Percentiles rank a stretch among this genome's conserved stretches.
phyloP scores from a whole-genome alignment of 2,797 vertebrate genomes.

The Podargus strigoides region DNA sequence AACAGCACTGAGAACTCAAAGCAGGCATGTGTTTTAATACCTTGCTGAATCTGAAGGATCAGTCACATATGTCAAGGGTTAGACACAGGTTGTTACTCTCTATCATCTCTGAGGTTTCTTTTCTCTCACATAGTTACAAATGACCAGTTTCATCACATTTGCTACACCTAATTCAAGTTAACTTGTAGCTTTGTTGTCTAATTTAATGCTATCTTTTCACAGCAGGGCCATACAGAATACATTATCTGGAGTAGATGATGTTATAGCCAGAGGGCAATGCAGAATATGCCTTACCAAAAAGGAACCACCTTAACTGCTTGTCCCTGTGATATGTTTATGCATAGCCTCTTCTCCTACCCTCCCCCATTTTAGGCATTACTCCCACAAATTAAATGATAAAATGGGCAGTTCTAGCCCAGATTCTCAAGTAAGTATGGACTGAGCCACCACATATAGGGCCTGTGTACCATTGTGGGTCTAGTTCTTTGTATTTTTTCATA shows the following conservation, averaged over 20 bases:
- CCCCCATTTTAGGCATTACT: background rate
- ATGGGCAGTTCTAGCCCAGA: background rate
- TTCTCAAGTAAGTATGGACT: background rate
- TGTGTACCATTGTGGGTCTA: background rate
- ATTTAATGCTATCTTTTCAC: background rate
- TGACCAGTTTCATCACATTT: background rate
- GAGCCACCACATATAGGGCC: background rate
- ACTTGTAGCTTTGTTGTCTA: background rate
- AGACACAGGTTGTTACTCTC: background rate
- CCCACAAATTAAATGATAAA: background rate
- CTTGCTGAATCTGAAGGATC: background rate
- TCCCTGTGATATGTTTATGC: background rate
- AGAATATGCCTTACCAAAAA: background rate
- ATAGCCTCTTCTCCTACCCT: background rate
- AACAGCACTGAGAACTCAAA: background rate
- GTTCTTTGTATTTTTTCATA: background rate
- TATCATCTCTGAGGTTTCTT: background rate
- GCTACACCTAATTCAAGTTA: background rate
- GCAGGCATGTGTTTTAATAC: background rate
- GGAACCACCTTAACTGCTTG: background rate
- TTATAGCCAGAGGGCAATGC: background rate
- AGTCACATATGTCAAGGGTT: too few species aligned
- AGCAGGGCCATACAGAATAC: background rate
- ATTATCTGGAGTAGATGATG: background rate
- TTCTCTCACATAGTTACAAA: background rate